Evolutionary conservation across 1,140 invertebrate species (phyloP), one percentile per base, ranked within the genome.

Genomic region (Sesamia nonagrioides): DNA sequence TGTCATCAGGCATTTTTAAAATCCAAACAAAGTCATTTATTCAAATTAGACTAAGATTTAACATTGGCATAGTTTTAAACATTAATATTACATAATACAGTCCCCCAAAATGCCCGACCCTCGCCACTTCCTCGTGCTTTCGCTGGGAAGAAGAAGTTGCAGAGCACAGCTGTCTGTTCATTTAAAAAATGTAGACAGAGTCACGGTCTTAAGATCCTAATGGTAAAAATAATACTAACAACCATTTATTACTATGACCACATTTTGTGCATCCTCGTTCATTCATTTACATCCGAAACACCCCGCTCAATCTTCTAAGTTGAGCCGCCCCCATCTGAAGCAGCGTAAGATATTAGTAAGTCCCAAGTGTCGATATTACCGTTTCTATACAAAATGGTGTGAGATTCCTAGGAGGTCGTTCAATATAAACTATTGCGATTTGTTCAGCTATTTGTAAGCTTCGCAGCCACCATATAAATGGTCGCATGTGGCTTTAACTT

Each of bases 341-440:
- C 80, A 86, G 84, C 84, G 82, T 81, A 77, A 82, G 84, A 88
- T 84, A 89, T 89, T 87, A 85, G 81, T 84, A 83, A 77, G 80
- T 82, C 69, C 58, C 63, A 82, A 86, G 86, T 86, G 82, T 86
- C 82, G 79, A 79, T 84, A 86, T 88, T 85, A 83, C 84, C 85
- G 81, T 89, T 87, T 82, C 76, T 78, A 87, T 79, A 89, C 87
- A 86, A 88, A 86, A 76, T 87, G 86, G 82, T 88, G 85, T 88
- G 84, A 77, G 74, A 77, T 68, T 66, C 61, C 74, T 45, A 45
- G 42, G 48, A 45, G 74, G 42, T 54, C 74, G 33, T 77, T 66
- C 61, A 77, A 77, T 77, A 77, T 77, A 66, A 77, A 77, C 74
- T 54, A 77, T 77, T 17, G 37, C 74, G 60, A 77, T 77, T 77